phyloP scores from a whole-genome alignment of 2,113 vertebrate genomes.

The Percopsis transmontana region DNA sequence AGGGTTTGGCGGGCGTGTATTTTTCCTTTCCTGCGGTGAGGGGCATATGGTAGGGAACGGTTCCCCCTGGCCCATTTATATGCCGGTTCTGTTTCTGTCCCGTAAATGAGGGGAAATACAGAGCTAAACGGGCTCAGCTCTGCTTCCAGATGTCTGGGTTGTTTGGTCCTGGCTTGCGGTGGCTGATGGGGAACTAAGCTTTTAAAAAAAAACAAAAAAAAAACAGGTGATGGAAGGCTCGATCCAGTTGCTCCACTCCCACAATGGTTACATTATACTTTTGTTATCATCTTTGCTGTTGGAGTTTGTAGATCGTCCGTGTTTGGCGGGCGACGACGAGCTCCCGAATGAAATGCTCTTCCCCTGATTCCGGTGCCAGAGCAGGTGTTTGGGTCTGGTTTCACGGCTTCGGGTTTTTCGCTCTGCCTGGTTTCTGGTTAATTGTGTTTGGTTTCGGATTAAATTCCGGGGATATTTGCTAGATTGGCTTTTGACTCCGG shows the following conservation, averaged over 20 bases:
- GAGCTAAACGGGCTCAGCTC: slow-evolving; percentile 30
- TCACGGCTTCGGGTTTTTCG: slow-evolving; percentile 49
- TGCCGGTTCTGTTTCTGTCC: slow-evolving; percentile 58
- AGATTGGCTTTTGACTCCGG: background rate
- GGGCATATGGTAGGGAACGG: slow-evolving; percentile 41
- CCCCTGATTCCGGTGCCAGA: slow-evolving; percentile 42
- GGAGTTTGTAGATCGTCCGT: background rate
- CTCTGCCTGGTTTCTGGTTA: slow-evolving; percentile 52
- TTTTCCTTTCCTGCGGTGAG: slow-evolving; percentile 69
- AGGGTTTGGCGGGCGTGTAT: slow-evolving; percentile 60
- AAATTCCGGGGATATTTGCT: slow-evolving; percentile 42
- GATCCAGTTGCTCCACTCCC: slow-evolving; percentile 25
- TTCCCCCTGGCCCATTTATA: slow-evolving; percentile 60
- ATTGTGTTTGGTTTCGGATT: slow-evolving; percentile 52
- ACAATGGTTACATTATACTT: slow-evolving; percentile 20
- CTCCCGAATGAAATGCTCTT: slow-evolving; percentile 26
- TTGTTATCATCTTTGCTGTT: background rate
- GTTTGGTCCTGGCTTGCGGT: slow-evolving; percentile 27
- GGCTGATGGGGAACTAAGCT: slow-evolving; percentile 3
- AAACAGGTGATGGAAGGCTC: slow-evolving; percentile 49
- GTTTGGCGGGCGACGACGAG: slow-evolving; percentile 22
- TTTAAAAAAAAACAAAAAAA: slow-evolving; percentile 25
- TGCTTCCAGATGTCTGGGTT: slow-evolving; percentile 53
- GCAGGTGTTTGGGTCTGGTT: slow-evolving; percentile 67
- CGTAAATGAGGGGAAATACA: slow-evolving; percentile 57